These are phyloP conservation scores for Vespertilio murinus DNA, from an alignment of 2,797 vertebrate species.

Conservation along the genomic window DNA sequence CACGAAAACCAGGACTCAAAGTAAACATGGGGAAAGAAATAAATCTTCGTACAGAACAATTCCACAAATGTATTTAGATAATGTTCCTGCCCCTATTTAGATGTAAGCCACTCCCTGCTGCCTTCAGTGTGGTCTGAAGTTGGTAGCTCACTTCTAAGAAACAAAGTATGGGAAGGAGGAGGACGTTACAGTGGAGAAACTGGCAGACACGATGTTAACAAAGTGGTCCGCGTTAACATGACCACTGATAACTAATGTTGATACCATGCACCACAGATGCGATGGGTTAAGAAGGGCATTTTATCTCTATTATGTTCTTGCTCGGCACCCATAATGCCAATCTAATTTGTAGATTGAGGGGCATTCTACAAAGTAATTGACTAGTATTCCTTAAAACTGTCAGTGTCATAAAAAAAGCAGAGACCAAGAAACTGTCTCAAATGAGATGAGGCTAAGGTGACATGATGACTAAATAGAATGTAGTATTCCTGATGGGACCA, in stretches of 20 bases:
- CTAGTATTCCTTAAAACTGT: neutral
- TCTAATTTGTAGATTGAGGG: neutral
- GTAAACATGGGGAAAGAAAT: neutral
- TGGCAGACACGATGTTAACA: neutral
- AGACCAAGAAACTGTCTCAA: neutral
- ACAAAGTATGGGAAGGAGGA: neutral
- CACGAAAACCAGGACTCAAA: neutral
- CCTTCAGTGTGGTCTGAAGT: neutral
- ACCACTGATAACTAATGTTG: neutral
- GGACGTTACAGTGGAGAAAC: neutral
- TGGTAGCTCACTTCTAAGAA: neutral
- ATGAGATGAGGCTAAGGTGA: neutral
- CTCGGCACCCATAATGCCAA: neutral
- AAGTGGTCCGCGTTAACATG: neutral
- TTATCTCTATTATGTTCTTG: neutral
- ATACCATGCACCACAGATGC: neutral
- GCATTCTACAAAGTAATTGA: neutral
- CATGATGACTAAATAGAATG: neutral
- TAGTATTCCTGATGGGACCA: neutral
- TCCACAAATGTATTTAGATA: neutral
- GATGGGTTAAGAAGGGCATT: neutral
- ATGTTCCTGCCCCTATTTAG: neutral
- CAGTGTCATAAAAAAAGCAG: neutral
- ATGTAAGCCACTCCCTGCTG: neutral
- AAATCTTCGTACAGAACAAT: neutral